A percentile compares a stretch with the other conserved stretches of the same genome.
Conservation (phyloP, 2,113 vertebrate genomes). For the Aplodontia rufa region DNA sequence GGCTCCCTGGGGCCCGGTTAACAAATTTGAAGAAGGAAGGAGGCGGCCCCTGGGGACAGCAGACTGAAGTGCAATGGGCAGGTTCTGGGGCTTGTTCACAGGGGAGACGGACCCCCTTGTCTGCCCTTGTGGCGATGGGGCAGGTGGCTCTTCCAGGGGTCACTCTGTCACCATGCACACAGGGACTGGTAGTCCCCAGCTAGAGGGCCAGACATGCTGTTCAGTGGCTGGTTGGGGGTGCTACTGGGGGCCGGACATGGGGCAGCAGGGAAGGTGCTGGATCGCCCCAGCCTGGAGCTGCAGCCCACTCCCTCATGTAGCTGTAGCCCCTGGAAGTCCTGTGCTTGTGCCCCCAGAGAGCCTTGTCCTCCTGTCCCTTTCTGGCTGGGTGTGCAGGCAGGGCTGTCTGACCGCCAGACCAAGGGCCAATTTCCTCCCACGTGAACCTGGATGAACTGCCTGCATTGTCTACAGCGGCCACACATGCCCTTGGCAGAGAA, state of each 20-base stretch:
- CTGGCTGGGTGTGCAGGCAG: fast-evolving
- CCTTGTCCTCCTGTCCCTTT: fast-evolving
- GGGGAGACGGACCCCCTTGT: background rate
- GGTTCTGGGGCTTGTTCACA: fast-evolving
- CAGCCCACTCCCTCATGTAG: fast-evolving
- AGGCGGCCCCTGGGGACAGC: no score
- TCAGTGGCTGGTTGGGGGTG: no score
- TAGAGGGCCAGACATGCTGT: background rate
- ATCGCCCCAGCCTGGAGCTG: background rate
- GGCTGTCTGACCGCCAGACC: background rate
- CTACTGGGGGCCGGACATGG: no score
- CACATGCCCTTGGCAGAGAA: background rate
- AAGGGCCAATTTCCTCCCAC: fast-evolving
- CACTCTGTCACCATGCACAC: fast-evolving
- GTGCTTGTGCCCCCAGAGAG: background rate
- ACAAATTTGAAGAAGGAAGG: fast-evolving
- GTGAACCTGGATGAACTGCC: background rate
- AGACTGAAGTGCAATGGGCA: no score
- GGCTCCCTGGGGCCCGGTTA: fast-evolving
- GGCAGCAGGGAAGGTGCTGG: no score
- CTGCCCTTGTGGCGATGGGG: background rate
- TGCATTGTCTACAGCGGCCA: fast-evolving
- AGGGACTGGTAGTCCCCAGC: fast-evolving
- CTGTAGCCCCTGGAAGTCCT: fast-evolving
- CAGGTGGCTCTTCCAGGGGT: background rate